These are phyloP conservation scores for Empis livida DNA, from an alignment of 2,888 invertebrate species.

Conservation along the genomic window DNA sequence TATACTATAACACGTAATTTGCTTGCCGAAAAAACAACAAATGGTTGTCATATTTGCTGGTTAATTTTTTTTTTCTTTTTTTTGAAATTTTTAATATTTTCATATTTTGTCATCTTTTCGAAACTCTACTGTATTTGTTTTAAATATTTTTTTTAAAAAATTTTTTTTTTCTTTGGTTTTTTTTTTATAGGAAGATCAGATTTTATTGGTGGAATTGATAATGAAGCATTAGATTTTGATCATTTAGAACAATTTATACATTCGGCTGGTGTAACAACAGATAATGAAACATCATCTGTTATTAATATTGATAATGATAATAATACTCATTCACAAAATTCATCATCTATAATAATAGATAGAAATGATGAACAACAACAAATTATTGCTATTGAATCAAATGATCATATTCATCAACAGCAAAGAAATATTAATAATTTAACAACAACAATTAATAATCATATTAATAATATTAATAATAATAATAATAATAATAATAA, in stretches of 20 bases:
- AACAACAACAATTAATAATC: background rate
- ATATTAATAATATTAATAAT: background rate
- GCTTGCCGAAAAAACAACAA: too few species aligned
- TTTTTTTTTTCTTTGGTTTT: too few species aligned
- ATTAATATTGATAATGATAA: conserved; percentile 6
- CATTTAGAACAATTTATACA: conserved; percentile 82
- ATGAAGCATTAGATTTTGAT: conserved; percentile 64
- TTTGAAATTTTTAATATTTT: too few species aligned
- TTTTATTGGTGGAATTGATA: conserved; percentile 76
- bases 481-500: background rate
- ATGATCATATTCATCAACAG: background rate
- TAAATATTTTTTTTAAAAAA: too few species aligned
- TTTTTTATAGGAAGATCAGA: conserved; percentile 56
- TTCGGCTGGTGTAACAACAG: conserved; percentile 32
- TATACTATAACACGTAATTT: too few species aligned
- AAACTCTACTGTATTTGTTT: too few species aligned
- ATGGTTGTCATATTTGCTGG: too few species aligned
- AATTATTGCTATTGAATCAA: background rate
- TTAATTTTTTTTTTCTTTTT: too few species aligned
- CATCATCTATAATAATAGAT: conserved; percentile 1
- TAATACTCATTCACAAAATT: background rate
- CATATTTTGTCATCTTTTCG: too few species aligned
- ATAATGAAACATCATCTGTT: conserved; percentile 14
- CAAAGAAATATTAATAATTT: background rate
- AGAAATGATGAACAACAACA: conserved; percentile 9